Base-by-base conservation (phyloP, 2,888 invertebrate species). In the Hyposoter didymator region DNA sequence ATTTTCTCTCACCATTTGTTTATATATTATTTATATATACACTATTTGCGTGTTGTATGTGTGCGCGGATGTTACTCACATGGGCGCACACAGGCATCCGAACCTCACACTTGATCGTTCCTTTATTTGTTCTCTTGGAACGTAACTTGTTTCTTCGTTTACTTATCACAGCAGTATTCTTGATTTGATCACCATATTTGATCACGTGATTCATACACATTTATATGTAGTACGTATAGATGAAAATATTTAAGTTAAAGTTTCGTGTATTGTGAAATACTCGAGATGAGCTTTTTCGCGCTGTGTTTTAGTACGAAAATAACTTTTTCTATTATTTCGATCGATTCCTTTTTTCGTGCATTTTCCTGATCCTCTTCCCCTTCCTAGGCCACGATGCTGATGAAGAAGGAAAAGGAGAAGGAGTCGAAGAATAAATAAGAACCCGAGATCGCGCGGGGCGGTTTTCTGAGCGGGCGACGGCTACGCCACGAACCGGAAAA, bases 371-470 rank as follows among this genome's bases (percentile, higher is more conserved):
- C 95, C 90, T 91, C 39, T 88, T 90, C 94, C 94, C 94, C 94
- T 95, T 95, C 95, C 95, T 96, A 99, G 99, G 99, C 99, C 94
- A 99, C 99, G 95, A 99, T 99, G 99, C 96, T 99, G 96, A 99
- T 99, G 97, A 99, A 99, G 96, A 97, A 85, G 85, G 85, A 85
- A 43, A 85, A 85, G 79, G 80, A 84, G 72, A 84, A 84, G 85
- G 85, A 85, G 83, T 85, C 97, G 95, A 97, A 97, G 95, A 96
- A 96, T 93, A 99, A 99, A 96, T 94, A 94, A 78, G 67, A 75
- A 72, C 28, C 59, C 59, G 28, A 55, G 10, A 14, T 28, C 14
- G 59, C 14, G 7, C 66, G 32, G 17, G 32, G 66, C 28, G 74
- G 43, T 72, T 49, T 72, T 79, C 72, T 64, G 49, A 62, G 72